Percentiles rank a stretch among this genome's conserved stretches.
These are phyloP conservation scores for Pseudorhombus dupliciocellatus DNA, from an alignment of 2,113 vertebrate genomes.

Conservation along the genomic window DNA sequence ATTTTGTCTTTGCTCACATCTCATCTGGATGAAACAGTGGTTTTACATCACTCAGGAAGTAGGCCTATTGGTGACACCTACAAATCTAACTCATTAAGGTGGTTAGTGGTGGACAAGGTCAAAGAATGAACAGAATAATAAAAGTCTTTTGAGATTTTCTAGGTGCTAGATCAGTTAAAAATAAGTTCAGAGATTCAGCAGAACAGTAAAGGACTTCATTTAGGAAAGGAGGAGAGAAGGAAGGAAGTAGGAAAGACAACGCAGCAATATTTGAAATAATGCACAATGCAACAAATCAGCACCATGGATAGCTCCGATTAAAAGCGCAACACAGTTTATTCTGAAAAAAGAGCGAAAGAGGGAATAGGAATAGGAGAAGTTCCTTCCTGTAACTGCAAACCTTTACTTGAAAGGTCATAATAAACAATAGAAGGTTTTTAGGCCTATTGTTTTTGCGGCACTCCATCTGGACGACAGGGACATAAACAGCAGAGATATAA, in stretches of 20 bases:
- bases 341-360: neutral
- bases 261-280: neutral
- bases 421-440: neutral
- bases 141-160: neutral
- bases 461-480: slow-evolving; percentile 21
- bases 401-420: neutral
- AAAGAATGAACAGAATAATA: no score
- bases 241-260: neutral
- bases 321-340: neutral
- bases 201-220: no score
- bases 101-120: no score
- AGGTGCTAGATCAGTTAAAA: neutral
- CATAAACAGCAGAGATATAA: slow-evolving; percentile 32
- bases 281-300: slow-evolving; percentile 17
- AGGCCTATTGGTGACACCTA: no score
- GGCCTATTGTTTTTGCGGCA: neutral
- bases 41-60: neutral
- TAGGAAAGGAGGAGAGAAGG: neutral
- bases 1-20: slow-evolving; percentile 19
- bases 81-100: no score
- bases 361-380: neutral
- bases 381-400: slow-evolving; percentile 2
- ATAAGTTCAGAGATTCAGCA: neutral
- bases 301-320: slow-evolving; percentile 29
- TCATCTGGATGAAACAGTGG: neutral